Conservation (phyloP, 2,797 vertebrate genomes). For the Anas flavirostris region DNA sequence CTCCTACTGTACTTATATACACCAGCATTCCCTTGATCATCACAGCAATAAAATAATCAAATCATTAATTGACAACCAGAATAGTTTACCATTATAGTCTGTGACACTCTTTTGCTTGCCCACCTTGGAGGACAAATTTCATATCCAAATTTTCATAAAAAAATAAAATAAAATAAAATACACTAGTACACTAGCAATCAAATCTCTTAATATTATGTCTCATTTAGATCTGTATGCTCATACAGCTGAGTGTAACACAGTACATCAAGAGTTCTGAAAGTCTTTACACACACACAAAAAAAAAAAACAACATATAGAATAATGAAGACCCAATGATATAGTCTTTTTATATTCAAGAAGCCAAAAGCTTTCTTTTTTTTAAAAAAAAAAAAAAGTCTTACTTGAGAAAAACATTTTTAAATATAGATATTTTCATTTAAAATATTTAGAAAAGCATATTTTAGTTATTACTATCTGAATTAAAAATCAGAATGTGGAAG, state of each 20-base stretch:
- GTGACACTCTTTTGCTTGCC: not conserved
- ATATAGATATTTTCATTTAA: not conserved
- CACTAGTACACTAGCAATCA: not conserved
- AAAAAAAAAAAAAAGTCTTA: not conserved
- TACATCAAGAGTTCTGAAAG: not conserved
- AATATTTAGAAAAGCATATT: not conserved
- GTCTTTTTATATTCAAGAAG: not conserved
- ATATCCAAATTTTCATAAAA: not conserved
- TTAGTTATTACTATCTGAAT: not conserved
- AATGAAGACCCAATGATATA: not conserved
- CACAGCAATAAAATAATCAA: too few relatives aligned
- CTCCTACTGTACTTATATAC: not conserved
- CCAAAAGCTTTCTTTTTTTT: not conserved
- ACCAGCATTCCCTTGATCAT: not conserved
- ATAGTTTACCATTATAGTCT: not conserved
- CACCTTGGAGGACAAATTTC: not conserved
- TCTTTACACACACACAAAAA: not conserved
- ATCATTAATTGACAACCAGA: not conserved
- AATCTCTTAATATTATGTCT: not conserved
- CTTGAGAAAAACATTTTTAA: not conserved
- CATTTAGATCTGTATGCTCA: not conserved
- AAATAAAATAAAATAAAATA: not conserved
- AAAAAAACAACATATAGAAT: not conserved
- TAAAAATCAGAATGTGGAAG: not conserved
- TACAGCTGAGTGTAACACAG: fast-evolving